These are phyloP conservation scores for Pedetes capensis DNA, from an alignment of 2,113 vertebrate genomes.

Conservation along the genomic window DNA sequence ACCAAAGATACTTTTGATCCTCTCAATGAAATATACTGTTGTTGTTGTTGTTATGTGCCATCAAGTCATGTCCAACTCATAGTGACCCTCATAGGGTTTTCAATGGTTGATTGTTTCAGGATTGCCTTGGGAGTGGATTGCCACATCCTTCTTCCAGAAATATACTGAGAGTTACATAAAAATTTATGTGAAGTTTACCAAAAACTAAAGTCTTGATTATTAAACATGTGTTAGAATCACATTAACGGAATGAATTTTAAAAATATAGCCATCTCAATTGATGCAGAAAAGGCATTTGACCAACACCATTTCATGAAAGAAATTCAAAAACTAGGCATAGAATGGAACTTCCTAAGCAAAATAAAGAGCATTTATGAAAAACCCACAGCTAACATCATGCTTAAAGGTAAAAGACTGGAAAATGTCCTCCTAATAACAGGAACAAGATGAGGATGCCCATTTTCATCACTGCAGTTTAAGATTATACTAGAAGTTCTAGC, in stretches of 20 bases:
- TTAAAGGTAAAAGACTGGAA: neutral
- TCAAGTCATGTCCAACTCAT: no score
- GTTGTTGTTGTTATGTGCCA: no score
- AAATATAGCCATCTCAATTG: neutral
- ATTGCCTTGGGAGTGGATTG: no score
- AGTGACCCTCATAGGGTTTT: no score
- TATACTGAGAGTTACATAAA: neutral
- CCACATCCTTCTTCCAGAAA: no score
- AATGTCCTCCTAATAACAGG: neutral
- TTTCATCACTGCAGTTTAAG: slow-evolving; percentile 4
- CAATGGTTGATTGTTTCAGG: no score
- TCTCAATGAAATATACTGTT: neutral
- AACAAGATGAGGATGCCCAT: neutral
- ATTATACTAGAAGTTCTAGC: neutral
- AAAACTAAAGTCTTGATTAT: neutral
- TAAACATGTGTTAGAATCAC: neutral
- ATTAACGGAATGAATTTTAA: neutral
- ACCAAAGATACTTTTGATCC: neutral
- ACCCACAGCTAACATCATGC: neutral
- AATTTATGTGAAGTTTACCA: neutral
- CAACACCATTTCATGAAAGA: neutral
- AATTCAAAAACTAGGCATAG: slow-evolving; percentile 7
- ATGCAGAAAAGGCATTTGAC: neutral
- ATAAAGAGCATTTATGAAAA: slow-evolving; percentile 37
- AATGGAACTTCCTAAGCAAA: neutral